Evolutionary conservation across 2,113 vertebrate species (phyloP), one percentile per base, ranked within the genome.

Genomic region (Pelodiscus sinensis): DNA sequence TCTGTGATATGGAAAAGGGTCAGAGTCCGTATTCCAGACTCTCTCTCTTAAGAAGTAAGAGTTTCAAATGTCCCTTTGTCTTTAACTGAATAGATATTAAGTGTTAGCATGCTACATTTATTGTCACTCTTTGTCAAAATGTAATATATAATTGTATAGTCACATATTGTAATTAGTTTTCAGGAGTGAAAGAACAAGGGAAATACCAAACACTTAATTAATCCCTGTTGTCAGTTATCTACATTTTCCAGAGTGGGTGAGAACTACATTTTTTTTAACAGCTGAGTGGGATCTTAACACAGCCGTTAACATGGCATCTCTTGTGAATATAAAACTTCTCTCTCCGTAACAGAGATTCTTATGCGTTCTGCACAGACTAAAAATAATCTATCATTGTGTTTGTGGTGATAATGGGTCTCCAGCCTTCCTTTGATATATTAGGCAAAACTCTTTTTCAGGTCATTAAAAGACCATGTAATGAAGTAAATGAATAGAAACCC

Each of bases 91-190:
- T 5, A 90, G 89, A 91, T 83, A 85, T 52, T 78, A 81, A 89
- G 52, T 82, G 92, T 96, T 94, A 92, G 4, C 85, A 57, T 27
- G 68, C 82, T 86, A 86, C 56, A 25, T 82, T 31, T 51, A 89
- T 83, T 93, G 77, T 50, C 58, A 81, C 68, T 77, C 71, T 92
- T 93, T 86, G 84, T 96, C 79, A 94, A 94, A 96, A 92, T 78
- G 85, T 87, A 95, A 65, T 81, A 84, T 92, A 96, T 95, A 94
- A 90, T 94, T 96, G 96, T 97, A 96, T 94, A 96, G 81, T 93
- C 95, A 91, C 62, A 80, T 75, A 90, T 29, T 93, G 87, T 78
- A 97, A 96, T 97, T 97, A 98, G 88, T 87, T 78, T 86, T 57
- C 4, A 22, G 87, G 65, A 97, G 94, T 85, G 92, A 95, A 95